Evolutionary conservation across 2,888 invertebrate species (phyloP), one percentile per base, ranked within the genome.

Genomic region (Orchesellides sinensis): DNA sequence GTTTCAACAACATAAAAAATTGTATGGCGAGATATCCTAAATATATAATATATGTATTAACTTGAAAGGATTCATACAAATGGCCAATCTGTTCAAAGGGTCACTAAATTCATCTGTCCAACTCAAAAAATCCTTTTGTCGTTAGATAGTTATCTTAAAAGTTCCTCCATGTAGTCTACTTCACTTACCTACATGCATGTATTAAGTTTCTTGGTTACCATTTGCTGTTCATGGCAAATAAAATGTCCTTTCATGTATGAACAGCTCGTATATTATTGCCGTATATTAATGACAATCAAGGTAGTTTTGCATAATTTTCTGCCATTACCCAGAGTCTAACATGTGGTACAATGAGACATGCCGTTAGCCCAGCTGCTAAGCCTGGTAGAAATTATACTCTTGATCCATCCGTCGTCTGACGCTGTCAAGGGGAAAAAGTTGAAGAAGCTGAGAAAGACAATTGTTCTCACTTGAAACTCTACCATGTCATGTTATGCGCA

Each of bases 71-170:
- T n/a, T n/a, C n/a, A n/a, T n/a, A n/a, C n/a, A n/a, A n/a, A n/a
- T n/a, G n/a, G n/a, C n/a, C n/a, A n/a, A n/a, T n/a, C n/a, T n/a
- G n/a, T n/a, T n/a, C n/a, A n/a, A n/a, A 23, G 10, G 8, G 12
- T 27, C 47, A 73, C 59, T 73, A 61, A 73, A 73, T 73, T 59
- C 72, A 59, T 40, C 25, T 72, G 59, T 59, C 72, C 56, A 72
- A 35, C 45, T 35, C n/a, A 47, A 25, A 21, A 70, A 69, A 54
- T 12, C 27, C n/a, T 54, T 32, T 40, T 35, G 25, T 72, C 35
- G n/a, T 35, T 27, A 19, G 70, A 56, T 56, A 14, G 17, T 72
- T 59, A 72, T 73, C 72, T 45, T 40, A 8, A 47, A 70, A 73
- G 47, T 61, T 27, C 47, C 25, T 73, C 56, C 72, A 47, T 47